Evolutionary conservation across 23 tunicate species (phyloP).

Genomic region (Clavelina lepadiformis): DNA sequence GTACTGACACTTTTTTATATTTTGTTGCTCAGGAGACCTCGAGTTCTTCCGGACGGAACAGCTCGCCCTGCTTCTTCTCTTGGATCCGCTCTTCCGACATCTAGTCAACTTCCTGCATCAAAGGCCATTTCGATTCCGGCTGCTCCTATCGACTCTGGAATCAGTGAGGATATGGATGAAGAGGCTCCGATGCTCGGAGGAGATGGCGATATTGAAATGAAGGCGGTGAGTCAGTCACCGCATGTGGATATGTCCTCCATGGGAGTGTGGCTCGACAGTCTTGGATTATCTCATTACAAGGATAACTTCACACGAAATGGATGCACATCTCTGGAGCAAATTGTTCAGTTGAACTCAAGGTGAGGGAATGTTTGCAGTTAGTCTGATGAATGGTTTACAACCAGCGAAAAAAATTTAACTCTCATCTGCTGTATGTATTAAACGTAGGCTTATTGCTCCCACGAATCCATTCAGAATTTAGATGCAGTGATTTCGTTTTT

Average conservation of each 20-base stretch:
- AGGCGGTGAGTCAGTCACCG: background rate
- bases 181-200: constrained; percentile 7
- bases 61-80: background rate
- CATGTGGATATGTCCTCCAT: constrained; percentile 28
- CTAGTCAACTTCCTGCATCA: background rate
- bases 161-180: constrained; percentile 32
- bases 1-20: too few relatives aligned
- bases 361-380: constrained; percentile 2
- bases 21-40: too few relatives aligned
- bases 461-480: too few relatives aligned
- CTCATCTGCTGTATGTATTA: background rate
- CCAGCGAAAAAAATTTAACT: too few relatives aligned
- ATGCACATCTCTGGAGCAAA: constrained; percentile 65
- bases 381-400: too few relatives aligned
- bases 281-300: constrained; percentile 63
- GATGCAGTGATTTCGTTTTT: too few relatives aligned
- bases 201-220: too few relatives aligned
- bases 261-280: constrained; percentile 65
- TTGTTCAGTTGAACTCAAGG: constrained; percentile 52
- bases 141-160: constrained; percentile 6
- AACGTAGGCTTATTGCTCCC: too few relatives aligned
- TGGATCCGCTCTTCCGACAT: constrained; percentile 2
- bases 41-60: too few relatives aligned
- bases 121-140: background rate
- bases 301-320: constrained; percentile 68